Evolutionary conservation across 2,888 invertebrate genomes (phyloP).

Genomic region (Xanthorhoe spadicearia): DNA sequence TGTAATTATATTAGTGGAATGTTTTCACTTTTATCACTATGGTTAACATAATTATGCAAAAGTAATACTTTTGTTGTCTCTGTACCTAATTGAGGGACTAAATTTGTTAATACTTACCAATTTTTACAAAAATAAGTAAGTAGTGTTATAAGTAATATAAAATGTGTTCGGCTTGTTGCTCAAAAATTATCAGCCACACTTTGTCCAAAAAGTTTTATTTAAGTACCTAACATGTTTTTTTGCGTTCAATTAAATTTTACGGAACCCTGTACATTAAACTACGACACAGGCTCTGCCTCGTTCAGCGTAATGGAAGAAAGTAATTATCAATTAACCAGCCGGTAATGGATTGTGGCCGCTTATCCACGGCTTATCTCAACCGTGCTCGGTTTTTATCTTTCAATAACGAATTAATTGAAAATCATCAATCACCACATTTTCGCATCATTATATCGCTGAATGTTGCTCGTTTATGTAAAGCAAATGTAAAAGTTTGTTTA

Average conservation of each 20-base stretch:
- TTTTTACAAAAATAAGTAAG: too few species aligned
- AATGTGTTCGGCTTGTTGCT: too few species aligned
- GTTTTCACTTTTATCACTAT: background rate
- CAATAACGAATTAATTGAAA: conserved; percentile 72
- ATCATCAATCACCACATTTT: conserved; percentile 64
- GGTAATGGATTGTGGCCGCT: conserved; percentile 82
- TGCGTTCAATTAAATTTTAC: background rate
- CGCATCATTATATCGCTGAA: conserved; percentile 14
- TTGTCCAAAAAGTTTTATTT: too few species aligned
- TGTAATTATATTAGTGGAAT: background rate
- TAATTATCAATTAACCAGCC: conserved; percentile 84
- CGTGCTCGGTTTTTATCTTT: conserved; percentile 68
- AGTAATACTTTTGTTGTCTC: too few species aligned
- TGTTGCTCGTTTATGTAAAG: background rate
- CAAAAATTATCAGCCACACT: too few species aligned
- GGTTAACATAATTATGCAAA: too few species aligned
- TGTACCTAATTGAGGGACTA: too few species aligned
- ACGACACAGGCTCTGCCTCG: conserved; percentile 48
- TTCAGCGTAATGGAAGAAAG: conserved; percentile 82
- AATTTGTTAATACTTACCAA: too few species aligned
- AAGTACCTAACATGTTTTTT: too few species aligned
- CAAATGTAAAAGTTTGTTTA: background rate
- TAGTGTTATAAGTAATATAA: too few species aligned
- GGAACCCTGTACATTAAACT: conserved; percentile 4
- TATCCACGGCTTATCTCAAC: conserved; percentile 78